Conservation (phyloP, 2,113 vertebrate genomes). For the Opisthocomus hoazin region DNA sequence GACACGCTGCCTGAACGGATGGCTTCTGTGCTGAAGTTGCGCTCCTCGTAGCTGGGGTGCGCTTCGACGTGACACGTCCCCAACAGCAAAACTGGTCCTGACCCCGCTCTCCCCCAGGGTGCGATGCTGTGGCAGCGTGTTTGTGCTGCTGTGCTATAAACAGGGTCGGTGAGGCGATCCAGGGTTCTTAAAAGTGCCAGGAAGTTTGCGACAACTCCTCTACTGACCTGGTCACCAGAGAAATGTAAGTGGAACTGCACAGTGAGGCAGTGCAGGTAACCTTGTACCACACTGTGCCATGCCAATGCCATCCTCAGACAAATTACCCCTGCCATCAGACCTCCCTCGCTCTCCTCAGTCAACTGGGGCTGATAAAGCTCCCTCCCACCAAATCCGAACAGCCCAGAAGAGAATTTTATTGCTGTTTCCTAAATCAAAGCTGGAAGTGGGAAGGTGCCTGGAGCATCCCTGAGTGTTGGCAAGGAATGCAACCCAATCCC, state of each 20-base stretch:
- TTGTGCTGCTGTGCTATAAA: background rate
- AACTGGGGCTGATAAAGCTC: background rate
- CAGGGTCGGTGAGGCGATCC: background rate
- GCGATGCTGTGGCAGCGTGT: no score
- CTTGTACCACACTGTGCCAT: background rate
- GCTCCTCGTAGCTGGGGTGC: background rate
- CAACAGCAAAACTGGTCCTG: background rate
- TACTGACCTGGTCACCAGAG: background rate
- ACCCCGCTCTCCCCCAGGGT: rapidly evolving
- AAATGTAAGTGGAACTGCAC: background rate
- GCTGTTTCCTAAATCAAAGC: background rate
- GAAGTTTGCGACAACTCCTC: background rate
- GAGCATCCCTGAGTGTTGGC: background rate
- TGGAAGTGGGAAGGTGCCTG: background rate
- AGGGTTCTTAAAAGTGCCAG: background rate
- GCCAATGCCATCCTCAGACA: background rate
- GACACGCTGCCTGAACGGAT: background rate
- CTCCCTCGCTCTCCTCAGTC: background rate
- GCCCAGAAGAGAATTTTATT: background rate
- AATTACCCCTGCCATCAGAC: background rate
- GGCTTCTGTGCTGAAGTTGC: background rate
- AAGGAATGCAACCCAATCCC: background rate
- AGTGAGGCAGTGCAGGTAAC: background rate
- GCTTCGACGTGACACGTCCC: rapidly evolving
- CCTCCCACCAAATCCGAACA: background rate